Evolutionary conservation across 2,797 vertebrate genomes (phyloP).

Genomic region (Halcyon chelicuti): DNA sequence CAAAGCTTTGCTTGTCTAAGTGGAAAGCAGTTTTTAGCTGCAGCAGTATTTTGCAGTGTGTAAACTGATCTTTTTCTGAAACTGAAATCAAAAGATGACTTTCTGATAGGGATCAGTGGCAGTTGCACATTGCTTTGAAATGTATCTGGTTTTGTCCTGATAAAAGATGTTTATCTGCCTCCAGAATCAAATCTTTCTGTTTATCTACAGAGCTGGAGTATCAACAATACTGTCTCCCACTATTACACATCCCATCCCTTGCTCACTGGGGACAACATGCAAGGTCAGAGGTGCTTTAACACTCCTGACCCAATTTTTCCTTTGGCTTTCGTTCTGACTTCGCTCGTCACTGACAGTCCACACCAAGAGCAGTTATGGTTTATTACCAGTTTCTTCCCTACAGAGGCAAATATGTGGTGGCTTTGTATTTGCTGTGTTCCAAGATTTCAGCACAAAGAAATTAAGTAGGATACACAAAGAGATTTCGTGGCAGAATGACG

Average conservation of each 20-base stretch:
- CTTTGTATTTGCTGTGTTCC: slow-evolving; percentile 1
- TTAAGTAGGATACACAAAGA: not conserved
- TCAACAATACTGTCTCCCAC: not conserved
- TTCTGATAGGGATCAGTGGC: slow-evolving; percentile 8
- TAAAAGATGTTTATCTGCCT: slow-evolving; percentile 26
- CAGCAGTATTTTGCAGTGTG: not conserved
- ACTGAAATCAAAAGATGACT: slow-evolving; percentile 14
- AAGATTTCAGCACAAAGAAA: slow-evolving; percentile 23
- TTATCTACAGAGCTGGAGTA: not conserved
- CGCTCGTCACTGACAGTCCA: not conserved
- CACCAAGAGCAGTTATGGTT: not conserved
- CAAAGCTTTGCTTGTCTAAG: not conserved
- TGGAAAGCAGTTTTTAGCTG: not conserved
- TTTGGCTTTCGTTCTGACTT: not conserved
- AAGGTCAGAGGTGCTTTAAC: slow-evolving; percentile 13
- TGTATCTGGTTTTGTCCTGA: not conserved
- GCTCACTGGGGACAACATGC: not conserved
- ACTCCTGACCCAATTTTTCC: not conserved
- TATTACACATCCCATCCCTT: not conserved
- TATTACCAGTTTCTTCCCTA: not conserved
- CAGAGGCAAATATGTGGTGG: not conserved
- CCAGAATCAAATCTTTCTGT: slow-evolving; percentile 29
- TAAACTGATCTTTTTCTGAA: slow-evolving; percentile 39
- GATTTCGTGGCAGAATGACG: slow-evolving; percentile 9
- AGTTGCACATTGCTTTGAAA: slow-evolving; percentile 3